These are phyloP conservation scores for Botia almorhae DNA, from an alignment of 2,797 vertebrate genomes.

Conservation along the genomic window DNA sequence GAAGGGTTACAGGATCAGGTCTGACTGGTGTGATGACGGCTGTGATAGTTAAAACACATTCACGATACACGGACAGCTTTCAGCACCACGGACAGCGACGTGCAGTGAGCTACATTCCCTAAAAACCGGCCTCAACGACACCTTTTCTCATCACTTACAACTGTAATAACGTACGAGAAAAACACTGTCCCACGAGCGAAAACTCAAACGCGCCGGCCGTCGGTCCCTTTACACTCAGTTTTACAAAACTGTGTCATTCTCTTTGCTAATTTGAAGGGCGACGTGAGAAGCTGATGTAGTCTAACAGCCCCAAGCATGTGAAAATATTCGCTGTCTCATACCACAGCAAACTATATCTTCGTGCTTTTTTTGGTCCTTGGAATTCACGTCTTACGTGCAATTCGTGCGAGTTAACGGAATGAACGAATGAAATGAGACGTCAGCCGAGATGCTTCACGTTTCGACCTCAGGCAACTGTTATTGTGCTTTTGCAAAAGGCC, in stretches of 20 bases:
- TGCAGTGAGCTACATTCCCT: constrained; percentile 62
- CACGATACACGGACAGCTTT: constrained; percentile 40
- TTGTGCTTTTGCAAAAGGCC: constrained; percentile 22
- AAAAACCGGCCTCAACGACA: constrained; percentile 53
- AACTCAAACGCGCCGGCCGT: constrained; percentile 30
- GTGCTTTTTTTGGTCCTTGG: constrained; percentile 2
- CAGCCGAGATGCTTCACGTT: constrained; percentile 54
- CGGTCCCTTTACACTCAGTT: constrained; percentile 23
- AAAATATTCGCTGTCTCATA: not conserved
- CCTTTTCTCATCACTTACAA: constrained; percentile 50
- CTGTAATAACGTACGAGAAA: constrained; percentile 48
- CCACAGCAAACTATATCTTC: not conserved
- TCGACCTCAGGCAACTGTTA: not conserved
- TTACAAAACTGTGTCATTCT: not conserved
- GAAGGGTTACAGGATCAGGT: not conserved
- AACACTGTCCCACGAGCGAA: constrained; percentile 21
- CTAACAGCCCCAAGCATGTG: no score
- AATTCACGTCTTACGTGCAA: not conserved
- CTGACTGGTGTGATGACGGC: not conserved
- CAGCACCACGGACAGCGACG: constrained; percentile 80
- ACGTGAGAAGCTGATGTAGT: not conserved
- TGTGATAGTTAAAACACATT: not conserved
- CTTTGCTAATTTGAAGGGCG: not conserved
- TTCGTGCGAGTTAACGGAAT: constrained; percentile 53
- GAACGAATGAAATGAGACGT: constrained; percentile 68